phyloP scores from a whole-genome alignment of 2,888 invertebrate genomes.

The Parelbella ahira region DNA sequence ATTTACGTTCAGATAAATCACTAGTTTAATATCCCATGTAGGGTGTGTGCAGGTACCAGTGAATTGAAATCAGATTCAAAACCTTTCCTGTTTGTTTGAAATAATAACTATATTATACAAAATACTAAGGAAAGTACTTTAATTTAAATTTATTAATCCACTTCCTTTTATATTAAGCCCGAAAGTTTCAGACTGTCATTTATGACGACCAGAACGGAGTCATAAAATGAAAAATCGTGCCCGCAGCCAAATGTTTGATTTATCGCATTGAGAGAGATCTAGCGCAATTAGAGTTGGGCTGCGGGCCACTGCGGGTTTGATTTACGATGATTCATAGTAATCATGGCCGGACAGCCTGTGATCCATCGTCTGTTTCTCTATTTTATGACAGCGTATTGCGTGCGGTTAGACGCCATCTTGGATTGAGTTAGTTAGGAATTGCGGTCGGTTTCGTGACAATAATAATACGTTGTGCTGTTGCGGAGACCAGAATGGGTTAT shows the following conservation, averaged over 20 bases:
- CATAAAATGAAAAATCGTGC: slow-evolving; percentile 54
- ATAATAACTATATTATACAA: too few species aligned
- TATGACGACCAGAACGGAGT: slow-evolving; percentile 49
- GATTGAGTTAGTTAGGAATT: slow-evolving; percentile 45
- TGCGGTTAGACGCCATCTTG: slow-evolving; percentile 65
- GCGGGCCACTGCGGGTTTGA: slow-evolving; percentile 73
- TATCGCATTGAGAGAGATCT: slow-evolving; percentile 56
- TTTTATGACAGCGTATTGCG: slow-evolving; percentile 68
- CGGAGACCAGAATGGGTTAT: too few species aligned
- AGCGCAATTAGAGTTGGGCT: slow-evolving; percentile 67
- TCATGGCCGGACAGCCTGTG: slow-evolving; percentile 59
- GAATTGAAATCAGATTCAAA: too few species aligned
- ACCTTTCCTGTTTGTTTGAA: too few species aligned
- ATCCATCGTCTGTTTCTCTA: slow-evolving; percentile 60
- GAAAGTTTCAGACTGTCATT: slow-evolving; percentile 51
- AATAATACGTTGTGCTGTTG: slow-evolving; percentile 14
- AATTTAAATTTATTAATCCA: too few species aligned
- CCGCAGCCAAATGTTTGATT: slow-evolving; percentile 73
- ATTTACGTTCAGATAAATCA: too few species aligned
- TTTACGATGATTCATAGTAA: slow-evolving; percentile 74
- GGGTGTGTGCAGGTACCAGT: too few species aligned
- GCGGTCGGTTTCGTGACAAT: slow-evolving; percentile 40
- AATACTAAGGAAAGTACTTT: too few species aligned
- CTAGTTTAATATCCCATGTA: too few species aligned
- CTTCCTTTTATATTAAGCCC: slow-evolving; percentile 6